These are phyloP conservation scores for Spilosoma lubricipeda DNA, from an alignment of 2,888 invertebrate species.

Conservation along the genomic window DNA sequence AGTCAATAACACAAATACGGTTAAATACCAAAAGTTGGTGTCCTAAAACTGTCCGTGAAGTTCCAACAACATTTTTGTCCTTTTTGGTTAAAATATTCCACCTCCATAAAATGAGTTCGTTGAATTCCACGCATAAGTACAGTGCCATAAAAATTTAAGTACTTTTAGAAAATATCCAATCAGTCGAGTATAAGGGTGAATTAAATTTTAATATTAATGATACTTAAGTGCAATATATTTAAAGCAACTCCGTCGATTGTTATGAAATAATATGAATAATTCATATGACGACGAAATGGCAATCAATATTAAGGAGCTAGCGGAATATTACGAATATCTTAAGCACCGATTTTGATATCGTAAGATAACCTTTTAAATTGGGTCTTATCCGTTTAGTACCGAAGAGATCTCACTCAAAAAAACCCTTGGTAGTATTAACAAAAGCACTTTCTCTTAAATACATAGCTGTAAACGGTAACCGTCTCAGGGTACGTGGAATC, in stretches of 20 bases:
- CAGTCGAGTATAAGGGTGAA: conserved; percentile 29
- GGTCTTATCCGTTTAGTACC: background rate
- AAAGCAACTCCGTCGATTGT: conserved; percentile 22
- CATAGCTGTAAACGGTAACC: background rate
- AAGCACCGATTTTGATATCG: background rate
- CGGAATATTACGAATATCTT: conserved; percentile 1
- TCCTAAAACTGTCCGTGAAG: conserved; percentile 32
- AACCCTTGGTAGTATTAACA: background rate
- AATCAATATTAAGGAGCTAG: background rate
- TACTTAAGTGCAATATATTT: conserved; percentile 25
- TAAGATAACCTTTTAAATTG: background rate
- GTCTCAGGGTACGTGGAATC: background rate
- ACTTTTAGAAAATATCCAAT: conserved; percentile 40
- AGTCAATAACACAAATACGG: conserved; percentile 35
- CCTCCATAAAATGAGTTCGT: conserved; percentile 46
- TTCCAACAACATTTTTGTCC: conserved; percentile 41
- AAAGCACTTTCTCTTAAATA: conserved; percentile 1
- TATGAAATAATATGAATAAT: conserved; percentile 15
- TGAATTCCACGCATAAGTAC: conserved; percentile 43
- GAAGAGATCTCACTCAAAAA: background rate
- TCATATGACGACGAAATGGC: conserved; percentile 5
- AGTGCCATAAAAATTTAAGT: conserved; percentile 50
- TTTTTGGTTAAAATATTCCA: conserved; percentile 46
- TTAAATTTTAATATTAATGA: conserved; percentile 43
- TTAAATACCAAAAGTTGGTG: conserved; percentile 31